Conservation (phyloP, 2,888 invertebrate genomes). For the Oegoconia quadripuncta region DNA sequence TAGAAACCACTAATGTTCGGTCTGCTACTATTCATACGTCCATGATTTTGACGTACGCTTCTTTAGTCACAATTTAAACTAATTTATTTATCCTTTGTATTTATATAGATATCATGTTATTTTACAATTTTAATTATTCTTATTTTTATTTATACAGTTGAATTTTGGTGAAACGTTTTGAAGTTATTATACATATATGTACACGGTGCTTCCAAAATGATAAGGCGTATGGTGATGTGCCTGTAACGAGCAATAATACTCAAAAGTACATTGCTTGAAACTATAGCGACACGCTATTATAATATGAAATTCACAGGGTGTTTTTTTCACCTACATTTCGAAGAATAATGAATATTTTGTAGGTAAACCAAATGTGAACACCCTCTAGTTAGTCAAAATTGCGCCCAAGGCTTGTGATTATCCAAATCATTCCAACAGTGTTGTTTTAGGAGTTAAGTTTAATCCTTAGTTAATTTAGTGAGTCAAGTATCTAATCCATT, state of each 20-base stretch:
- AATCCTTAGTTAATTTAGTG: constrained; percentile 4
- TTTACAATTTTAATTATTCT: neutral
- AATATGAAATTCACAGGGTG: too few relatives aligned
- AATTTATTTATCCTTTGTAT: constrained; percentile 7
- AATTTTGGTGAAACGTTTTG: neutral
- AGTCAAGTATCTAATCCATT: constrained; percentile 23
- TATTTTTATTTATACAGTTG: neutral
- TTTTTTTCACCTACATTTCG: neutral
- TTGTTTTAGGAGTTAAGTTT: constrained; percentile 37
- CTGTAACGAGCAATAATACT: neutral
- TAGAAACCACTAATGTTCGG: too few relatives aligned
- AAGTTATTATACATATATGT: constrained; percentile 10
- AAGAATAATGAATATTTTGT: neutral
- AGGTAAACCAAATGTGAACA: neutral
- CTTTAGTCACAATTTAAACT: constrained; percentile 3
- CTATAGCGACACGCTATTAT: neutral
- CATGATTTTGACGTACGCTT: too few relatives aligned
- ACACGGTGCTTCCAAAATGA: constrained; percentile 32
- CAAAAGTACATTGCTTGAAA: neutral
- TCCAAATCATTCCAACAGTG: constrained; percentile 64
- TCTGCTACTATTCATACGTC: too few relatives aligned
- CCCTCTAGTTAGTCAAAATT: neutral
- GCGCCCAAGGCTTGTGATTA: constrained; percentile 65
- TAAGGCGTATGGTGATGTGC: neutral
- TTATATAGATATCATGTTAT: neutral